phyloP scores from a whole-genome alignment of 2,113 vertebrate genomes.

The Sylvietta virens region DNA sequence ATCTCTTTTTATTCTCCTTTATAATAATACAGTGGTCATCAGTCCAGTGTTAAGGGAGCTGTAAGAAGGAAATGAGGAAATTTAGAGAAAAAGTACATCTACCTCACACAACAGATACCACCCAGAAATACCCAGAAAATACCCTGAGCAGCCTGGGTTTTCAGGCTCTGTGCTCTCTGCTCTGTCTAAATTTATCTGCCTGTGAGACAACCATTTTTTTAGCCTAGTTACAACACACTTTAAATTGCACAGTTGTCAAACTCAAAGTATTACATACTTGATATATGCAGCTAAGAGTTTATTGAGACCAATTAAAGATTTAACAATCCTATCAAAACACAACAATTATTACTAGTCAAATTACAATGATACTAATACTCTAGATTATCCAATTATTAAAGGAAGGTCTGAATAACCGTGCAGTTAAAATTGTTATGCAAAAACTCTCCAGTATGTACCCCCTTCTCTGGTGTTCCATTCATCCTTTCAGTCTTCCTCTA shows the following conservation, averaged over 20 bases:
- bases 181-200: not conserved
- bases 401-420: not conserved
- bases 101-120: not conserved
- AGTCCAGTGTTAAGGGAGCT: not conserved
- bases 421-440: not conserved
- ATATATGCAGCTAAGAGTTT: not conserved
- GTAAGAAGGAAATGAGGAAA: not conserved
- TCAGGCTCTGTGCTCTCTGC: not conserved
- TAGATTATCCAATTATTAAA: not conserved
- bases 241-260: not conserved
- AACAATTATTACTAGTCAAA: not conserved
- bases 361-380: not conserved
- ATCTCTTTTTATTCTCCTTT: not conserved
- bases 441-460: not conserved
- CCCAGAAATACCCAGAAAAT: not conserved
- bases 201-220: not conserved
- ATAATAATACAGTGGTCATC: not conserved
- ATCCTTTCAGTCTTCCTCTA: not conserved
- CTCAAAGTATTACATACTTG: not conserved
- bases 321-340: not conserved
- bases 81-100: not conserved
- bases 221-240: not conserved
- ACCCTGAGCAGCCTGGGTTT: not conserved
- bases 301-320: not conserved
- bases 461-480: not conserved